These are phyloP conservation scores for Labroides dimidiatus DNA, from an alignment of 2,797 vertebrate species.

Conservation along the genomic window DNA sequence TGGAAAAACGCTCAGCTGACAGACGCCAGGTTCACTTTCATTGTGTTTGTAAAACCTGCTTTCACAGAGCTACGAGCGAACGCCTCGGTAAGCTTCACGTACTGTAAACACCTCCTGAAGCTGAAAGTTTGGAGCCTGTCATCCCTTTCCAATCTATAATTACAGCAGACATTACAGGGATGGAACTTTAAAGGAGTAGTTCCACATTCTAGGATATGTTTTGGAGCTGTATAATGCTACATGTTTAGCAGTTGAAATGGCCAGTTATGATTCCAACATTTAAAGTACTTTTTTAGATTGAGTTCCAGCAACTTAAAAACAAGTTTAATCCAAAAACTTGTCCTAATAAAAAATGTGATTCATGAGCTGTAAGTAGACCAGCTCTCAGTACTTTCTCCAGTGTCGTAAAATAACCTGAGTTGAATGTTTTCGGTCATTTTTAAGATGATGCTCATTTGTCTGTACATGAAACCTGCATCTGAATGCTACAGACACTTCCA, in stretches of 20 bases:
- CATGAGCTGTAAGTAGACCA: neutral
- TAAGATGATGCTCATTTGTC: no score
- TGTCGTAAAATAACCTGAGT: neutral
- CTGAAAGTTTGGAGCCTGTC: neutral
- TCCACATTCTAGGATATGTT: neutral
- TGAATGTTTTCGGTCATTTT: slow-evolving; percentile 56
- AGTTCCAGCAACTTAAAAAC: neutral
- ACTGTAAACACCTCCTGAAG: neutral
- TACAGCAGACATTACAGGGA: neutral
- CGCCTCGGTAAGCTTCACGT: neutral
- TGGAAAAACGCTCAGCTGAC: neutral
- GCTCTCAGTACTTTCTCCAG: neutral
- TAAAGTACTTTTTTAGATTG: no score
- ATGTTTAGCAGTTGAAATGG: no score
- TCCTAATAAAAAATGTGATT: neutral
- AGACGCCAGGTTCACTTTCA: neutral
- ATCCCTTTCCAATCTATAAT: neutral
- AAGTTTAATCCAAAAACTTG: neutral
- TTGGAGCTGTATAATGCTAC: no score
- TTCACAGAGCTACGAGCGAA: neutral
- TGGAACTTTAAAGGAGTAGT: slow-evolving; percentile 8
- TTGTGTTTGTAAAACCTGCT: neutral
- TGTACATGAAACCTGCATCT: slow-evolving; percentile 9
- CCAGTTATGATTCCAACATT: neutral
- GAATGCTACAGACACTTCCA: slow-evolving; percentile 6